phyloP scores from a whole-genome alignment of 1,140 invertebrate genomes.

The Bombus turneri region DNA sequence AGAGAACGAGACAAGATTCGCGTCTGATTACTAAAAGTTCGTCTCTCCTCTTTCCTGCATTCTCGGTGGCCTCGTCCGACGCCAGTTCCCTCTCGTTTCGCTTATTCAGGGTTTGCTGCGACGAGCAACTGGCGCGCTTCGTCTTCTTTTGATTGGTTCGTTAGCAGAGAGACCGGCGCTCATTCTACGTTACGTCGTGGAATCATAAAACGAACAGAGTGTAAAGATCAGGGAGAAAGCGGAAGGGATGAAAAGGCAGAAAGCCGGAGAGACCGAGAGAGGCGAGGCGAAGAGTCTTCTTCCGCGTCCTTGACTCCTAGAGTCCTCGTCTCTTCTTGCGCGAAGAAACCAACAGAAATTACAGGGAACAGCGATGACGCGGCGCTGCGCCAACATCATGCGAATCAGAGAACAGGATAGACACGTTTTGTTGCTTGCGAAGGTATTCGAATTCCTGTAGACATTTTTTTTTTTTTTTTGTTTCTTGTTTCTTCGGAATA shows the following conservation, averaged over 20 bases:
- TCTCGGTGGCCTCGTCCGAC: conserved; percentile 17
- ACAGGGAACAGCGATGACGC: background rate
- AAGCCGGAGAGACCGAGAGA: conserved; percentile 9
- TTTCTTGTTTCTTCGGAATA: no score
- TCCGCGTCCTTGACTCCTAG: conserved; percentile 61
- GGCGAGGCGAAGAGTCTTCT: conserved; percentile 39
- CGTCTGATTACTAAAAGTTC: conserved; percentile 35
- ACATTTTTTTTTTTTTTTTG: no score
- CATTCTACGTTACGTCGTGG: background rate
- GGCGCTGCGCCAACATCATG: no score
- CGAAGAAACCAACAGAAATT: conserved; percentile 46
- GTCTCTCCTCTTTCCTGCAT: background rate
- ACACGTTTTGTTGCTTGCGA: no score
- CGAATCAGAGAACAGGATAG: no score
- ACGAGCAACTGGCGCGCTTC: background rate
- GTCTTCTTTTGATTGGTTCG: conserved; percentile 59
- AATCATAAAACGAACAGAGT: background rate
- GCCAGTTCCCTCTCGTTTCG: conserved; percentile 21
- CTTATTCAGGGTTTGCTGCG: conserved; percentile 25
- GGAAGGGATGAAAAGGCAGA: background rate
- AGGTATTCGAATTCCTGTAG: no score
- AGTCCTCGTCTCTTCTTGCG: conserved; percentile 49
- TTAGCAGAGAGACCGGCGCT: conserved; percentile 32
- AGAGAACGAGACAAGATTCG: background rate
- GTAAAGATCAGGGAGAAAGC: background rate